phyloP scores from a whole-genome alignment of 2,888 invertebrate species.

The Trachelus iudaicus region DNA sequence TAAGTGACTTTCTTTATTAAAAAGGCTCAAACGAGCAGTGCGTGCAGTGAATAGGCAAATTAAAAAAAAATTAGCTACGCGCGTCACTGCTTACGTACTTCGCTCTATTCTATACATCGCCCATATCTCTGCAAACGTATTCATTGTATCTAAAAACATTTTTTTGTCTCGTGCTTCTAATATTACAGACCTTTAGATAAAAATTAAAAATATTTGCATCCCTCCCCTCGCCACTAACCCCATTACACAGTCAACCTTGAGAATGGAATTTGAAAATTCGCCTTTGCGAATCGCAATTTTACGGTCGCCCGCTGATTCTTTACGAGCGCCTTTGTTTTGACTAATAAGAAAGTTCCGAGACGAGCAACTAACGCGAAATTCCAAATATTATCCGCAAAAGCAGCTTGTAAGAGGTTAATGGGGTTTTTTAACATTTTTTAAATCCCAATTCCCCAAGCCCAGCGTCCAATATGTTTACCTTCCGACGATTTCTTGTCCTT shows the following conservation, averaged over 20 bases:
- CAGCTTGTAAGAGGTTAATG: neutral
- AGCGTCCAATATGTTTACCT: neutral
- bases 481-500: neutral
- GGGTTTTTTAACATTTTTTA: neutral
- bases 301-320: neutral
- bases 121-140: slow-evolving; percentile 7
- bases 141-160: slow-evolving; percentile 7
- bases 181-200: neutral
- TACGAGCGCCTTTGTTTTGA: neutral
- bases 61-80: slow-evolving; percentile 24
- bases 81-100: slow-evolving; percentile 41
- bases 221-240: neutral
- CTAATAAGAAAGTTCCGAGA: neutral
- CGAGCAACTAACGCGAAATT: neutral
- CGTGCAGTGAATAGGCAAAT: slow-evolving; percentile 21
- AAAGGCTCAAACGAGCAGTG: neutral
- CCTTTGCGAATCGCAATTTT: neutral
- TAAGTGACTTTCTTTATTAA: neutral
- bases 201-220: neutral
- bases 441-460: neutral
- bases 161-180: neutral
- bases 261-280: neutral
- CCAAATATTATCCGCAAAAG: neutral
- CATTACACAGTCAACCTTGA: neutral
- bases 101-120: slow-evolving; percentile 12